Evolutionary conservation across 1,140 invertebrate species (phyloP), one percentile per base, ranked within the genome.

Genomic region (Thereuonema tuberculata): DNA sequence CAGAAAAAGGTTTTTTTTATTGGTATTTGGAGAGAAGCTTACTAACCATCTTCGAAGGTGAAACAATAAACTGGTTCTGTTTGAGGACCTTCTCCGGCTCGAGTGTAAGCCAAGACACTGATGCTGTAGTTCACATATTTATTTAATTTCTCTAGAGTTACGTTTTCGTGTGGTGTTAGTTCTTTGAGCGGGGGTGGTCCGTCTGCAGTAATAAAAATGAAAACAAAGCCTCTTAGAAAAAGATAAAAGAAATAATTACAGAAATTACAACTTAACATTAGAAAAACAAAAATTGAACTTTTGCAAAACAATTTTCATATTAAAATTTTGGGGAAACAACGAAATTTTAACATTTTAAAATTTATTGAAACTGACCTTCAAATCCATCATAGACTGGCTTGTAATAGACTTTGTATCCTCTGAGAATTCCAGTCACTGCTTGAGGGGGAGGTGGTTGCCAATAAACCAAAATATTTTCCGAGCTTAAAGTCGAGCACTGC

Each of bases 331-430:
- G n/a, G n/a, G n/a, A n/a, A n/a, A n/a, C n/a, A n/a, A n/a, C n/a
- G n/a, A n/a, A n/a, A n/a, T n/a, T n/a, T n/a, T n/a, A n/a, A n/a
- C n/a, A n/a, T n/a, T n/a, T n/a, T n/a, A n/a, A n/a, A n/a, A n/a
- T n/a, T n/a, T n/a, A n/a, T n/a, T n/a, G n/a, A 9, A 23, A 63
- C 50, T 67, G 84, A 82, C 82, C 77, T 86, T 84, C 84, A 78
- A 87, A 90, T 87, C 89, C 93, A 56, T 84, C 82, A 65, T 69
- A 59, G 2, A 72, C 68, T 25, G 68, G 68, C 55, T 72, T 71
- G 64, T 75, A 78, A 43, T 75, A 61, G 1, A 79, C 72, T 57
- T 74, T 77, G 65, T 83, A 82, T 2, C 80, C 80, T 58, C 75
- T 71, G 63, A 80, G 79, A 2, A 78, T 72, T 28, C 81, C 81